Conservation (phyloP, 2,113 vertebrate genomes). For the Collichthys lucidus region DNA sequence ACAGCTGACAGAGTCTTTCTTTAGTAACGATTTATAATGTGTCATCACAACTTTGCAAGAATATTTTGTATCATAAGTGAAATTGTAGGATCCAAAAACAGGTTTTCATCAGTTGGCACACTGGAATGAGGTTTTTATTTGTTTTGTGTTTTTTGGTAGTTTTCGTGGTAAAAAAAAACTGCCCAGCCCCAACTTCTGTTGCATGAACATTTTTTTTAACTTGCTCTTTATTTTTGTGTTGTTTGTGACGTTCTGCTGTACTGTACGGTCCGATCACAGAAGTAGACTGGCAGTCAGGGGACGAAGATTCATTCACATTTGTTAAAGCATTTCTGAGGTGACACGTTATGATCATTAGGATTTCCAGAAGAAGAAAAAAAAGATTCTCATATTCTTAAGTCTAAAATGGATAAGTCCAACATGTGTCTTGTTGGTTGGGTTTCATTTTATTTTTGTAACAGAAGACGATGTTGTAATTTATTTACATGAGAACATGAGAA, state of each 20-base stretch:
- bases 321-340: slow-evolving; percentile 35
- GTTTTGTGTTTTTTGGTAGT: neutral
- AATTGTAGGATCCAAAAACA: neutral
- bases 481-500: slow-evolving; percentile 78
- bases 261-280: neutral
- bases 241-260: neutral
- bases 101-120: slow-evolving; percentile 25
- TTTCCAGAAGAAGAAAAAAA: slow-evolving; percentile 24
- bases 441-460: slow-evolving; percentile 72
- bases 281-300: neutral
- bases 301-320: slow-evolving; percentile 19
- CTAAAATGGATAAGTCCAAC: slow-evolving; percentile 42
- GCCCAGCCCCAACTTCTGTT: slow-evolving; percentile 14
- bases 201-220: slow-evolving; percentile 4
- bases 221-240: slow-evolving; percentile 20
- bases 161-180: slow-evolving; percentile 22
- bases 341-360: neutral
- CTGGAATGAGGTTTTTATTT: slow-evolving; percentile 32
- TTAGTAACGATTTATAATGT: neutral
- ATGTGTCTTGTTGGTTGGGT: slow-evolving; percentile 46
- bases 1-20: slow-evolving; percentile 10
- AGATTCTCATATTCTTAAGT: slow-evolving; percentile 40
- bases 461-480: slow-evolving; percentile 74
- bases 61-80: slow-evolving; percentile 16
- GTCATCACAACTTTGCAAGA: slow-evolving; percentile 11